Conservation (phyloP, 1,140 invertebrate species). For the Orchesella cincta region DNA sequence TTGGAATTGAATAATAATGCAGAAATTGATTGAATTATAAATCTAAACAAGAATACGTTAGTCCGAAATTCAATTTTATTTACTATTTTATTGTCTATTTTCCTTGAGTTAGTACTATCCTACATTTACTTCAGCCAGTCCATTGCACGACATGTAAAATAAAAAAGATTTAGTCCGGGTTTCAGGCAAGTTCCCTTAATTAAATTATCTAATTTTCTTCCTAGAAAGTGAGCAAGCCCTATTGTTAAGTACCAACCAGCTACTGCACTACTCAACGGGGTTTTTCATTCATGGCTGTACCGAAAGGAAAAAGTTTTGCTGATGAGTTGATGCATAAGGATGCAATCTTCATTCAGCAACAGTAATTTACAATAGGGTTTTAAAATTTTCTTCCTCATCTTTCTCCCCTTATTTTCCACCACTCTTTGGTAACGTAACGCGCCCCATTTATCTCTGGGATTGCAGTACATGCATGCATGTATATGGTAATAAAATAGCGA, state of each 20-base stretch:
- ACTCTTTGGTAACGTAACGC: too few relatives aligned
- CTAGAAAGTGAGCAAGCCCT: too few relatives aligned
- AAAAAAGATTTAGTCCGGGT: background rate
- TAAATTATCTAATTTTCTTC: background rate
- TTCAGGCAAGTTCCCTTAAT: background rate
- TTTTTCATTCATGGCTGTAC: background rate
- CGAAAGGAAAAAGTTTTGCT: background rate
- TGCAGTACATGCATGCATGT: background rate
- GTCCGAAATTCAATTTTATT: too few relatives aligned
- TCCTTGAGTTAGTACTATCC: background rate
- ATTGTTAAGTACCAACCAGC: too few relatives aligned
- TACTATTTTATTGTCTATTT: too few relatives aligned
- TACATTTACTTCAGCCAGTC: too few relatives aligned
- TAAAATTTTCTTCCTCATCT: background rate
- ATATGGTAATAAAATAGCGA: conserved; percentile 6
- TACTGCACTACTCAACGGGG: background rate
- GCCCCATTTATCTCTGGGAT: background rate
- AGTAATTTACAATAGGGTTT: background rate
- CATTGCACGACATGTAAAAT: too few relatives aligned
- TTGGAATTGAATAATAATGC: too few relatives aligned
- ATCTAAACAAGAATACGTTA: too few relatives aligned
- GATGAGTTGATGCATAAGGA: background rate
- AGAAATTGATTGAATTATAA: too few relatives aligned
- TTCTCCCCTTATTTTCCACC: conserved; percentile 19
- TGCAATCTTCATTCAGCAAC: too few relatives aligned